phyloP scores from a whole-genome alignment of 1,140 invertebrate genomes.

The Araneus ventricosus region DNA sequence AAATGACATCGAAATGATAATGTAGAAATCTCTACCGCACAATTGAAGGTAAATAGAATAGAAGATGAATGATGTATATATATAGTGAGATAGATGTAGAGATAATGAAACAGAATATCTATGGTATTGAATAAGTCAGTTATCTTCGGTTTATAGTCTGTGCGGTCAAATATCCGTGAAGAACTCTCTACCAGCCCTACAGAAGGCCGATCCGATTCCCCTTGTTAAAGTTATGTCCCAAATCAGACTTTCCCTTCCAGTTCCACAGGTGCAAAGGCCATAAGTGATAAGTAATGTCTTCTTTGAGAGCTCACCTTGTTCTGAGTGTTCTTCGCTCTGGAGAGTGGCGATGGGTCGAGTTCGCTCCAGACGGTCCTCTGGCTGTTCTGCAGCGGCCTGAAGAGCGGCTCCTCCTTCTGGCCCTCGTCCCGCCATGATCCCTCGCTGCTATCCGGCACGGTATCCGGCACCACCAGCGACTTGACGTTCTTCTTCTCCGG shows the following conservation, averaged over 20 bases:
- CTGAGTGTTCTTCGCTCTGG: conserved; percentile 39
- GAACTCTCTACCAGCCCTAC: too few relatives aligned
- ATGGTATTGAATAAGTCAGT: too few relatives aligned
- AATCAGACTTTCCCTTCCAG: background rate
- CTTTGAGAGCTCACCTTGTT: conserved; percentile 2
- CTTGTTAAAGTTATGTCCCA: too few relatives aligned
- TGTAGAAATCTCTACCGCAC: too few relatives aligned
- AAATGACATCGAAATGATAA: too few relatives aligned
- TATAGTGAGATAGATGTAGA: too few relatives aligned
- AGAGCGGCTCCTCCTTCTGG: conserved; percentile 65
- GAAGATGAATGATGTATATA: too few relatives aligned
- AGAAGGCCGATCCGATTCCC: too few relatives aligned
- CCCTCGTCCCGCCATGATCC: background rate
- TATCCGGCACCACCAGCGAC: conserved; percentile 41
- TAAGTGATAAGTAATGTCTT: background rate
- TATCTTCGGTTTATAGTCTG: too few relatives aligned
- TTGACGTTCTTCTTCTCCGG: conserved; percentile 65
- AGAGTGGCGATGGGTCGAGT: background rate
- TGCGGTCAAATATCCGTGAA: too few relatives aligned
- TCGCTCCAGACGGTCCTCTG: conserved; percentile 59
- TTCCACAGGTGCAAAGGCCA: background rate
- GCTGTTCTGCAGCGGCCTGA: conserved; percentile 59
- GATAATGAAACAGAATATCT: too few relatives aligned
- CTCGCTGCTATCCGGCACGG: background rate
- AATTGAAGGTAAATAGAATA: too few relatives aligned